Base-by-base conservation (phyloP, 2,888 invertebrate species). In the Drosophila anceps region DNA sequence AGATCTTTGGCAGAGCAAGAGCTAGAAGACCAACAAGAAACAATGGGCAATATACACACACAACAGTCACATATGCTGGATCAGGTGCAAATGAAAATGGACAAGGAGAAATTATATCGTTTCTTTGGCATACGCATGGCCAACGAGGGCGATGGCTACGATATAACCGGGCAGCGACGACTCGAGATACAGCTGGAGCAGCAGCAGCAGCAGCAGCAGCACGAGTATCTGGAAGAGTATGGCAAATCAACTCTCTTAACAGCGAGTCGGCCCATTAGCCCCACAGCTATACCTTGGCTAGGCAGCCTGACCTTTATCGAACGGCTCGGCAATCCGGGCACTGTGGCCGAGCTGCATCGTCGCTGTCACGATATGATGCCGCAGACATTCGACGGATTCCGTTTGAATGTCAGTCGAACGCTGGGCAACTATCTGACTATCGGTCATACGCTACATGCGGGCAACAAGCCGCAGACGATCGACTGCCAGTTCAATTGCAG, bases 121-220 rank as follows among this genome's bases (percentile, higher is more conserved):
- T n/a, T 78, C 10, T 46, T 78, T 12, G 79, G 78, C 57, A 29
- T 78, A 12, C 71, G 62, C 2, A 18, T 68, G 71, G 71, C 60
- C 29, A 78, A 78, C 7, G 79, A 75, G 43, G 65, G 68, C 18
- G 79, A 78, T 43, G 68, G 67, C 43, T 66, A 60, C 10, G 64
- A 64, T 15, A 31, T 53, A 10, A 37, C 29, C 13, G 48, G 18
- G 10, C 51, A 67, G 10, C 39, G 43, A 1, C 33, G 15, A 4
- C 13, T 6, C 18, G 24, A 59, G 7, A 41, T 50, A 13, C 41
- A 44, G 8, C n/a, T 51, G 31, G 27, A 70, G 10, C 37, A 31
- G 35, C 24, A 51, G 24, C 51, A 35, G 51, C 35, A 70, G 10
- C 37, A 31, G 35, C 24, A 51, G 24, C 51, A 35, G 51, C 35